Percentiles rank a stretch among this genome's conserved stretches.
These are phyloP conservation scores for Sesia apiformis DNA, from an alignment of 2,888 invertebrate genomes.

Conservation along the genomic window DNA sequence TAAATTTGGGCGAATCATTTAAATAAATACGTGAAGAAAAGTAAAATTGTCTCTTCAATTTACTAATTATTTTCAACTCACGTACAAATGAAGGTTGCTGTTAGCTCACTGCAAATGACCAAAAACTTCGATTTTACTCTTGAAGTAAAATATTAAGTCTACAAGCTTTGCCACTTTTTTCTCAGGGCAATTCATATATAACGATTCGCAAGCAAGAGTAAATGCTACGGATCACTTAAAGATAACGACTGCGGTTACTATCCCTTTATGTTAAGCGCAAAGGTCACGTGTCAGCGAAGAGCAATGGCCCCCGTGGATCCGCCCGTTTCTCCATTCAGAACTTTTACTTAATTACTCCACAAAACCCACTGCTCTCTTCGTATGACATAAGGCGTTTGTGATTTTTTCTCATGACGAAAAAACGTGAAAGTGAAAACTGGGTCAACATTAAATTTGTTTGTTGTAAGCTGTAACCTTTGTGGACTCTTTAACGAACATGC, in stretches of 20 bases:
- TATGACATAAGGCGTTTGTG: conserved; percentile 37
- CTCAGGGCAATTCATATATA: too few relatives aligned
- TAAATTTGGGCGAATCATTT: conserved; percentile 28
- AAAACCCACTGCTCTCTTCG: conserved; percentile 54
- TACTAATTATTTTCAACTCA: conserved; percentile 1
- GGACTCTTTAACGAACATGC: neutral
- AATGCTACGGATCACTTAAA: too few relatives aligned
- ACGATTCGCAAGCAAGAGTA: too few relatives aligned
- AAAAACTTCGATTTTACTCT: too few relatives aligned
- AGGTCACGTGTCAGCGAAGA: conserved; percentile 19
- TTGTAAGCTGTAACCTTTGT: neutral
- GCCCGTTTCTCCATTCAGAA: conserved; percentile 42
- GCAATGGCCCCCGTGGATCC: conserved; percentile 28
- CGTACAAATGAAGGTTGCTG: neutral
- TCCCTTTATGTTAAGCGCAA: conserved; percentile 2
- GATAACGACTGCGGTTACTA: too few relatives aligned
- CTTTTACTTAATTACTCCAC: conserved; percentile 63
- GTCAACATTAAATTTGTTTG: conserved; percentile 14
- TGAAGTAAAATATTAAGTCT: too few relatives aligned
- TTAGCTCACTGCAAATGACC: too few relatives aligned
- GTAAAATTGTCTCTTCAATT: conserved; percentile 26
- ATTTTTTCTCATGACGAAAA: conserved; percentile 36
- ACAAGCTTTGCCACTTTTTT: too few relatives aligned
- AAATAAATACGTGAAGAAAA: conserved; percentile 43
- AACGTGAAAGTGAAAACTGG: conserved; percentile 52